A percentile compares a stretch with the other conserved stretches of the same genome.
phyloP scores from a whole-genome alignment of 2,888 invertebrate species.

The Pristionchus japonicus region DNA sequence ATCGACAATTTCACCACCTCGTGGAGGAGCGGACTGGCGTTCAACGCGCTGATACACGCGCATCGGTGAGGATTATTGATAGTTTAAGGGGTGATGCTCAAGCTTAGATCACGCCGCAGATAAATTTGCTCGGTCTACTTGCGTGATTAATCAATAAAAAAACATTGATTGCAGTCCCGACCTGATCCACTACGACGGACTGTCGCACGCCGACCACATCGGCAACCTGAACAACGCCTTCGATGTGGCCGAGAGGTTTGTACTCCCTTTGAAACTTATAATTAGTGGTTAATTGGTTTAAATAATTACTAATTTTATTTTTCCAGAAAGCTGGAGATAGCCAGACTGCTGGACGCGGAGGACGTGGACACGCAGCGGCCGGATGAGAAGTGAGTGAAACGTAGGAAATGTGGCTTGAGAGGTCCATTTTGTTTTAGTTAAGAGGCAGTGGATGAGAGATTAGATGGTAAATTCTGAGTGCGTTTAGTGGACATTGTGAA shows the following conservation, averaged over 20 bases:
- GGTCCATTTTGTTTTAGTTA: slow-evolving; percentile 88
- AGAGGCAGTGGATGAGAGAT: too few species aligned
- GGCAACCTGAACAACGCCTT: slow-evolving; percentile 98
- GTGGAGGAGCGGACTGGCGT: slow-evolving; percentile 96
- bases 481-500: too few species aligned
- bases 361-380: slow-evolving; percentile 88
- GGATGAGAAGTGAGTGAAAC: slow-evolving; percentile 83
- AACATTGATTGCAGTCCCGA: slow-evolving; percentile 83
- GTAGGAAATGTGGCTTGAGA: slow-evolving; percentile 94
- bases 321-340: slow-evolving; percentile 95
- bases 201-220: slow-evolving; percentile 88
- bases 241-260: slow-evolving; percentile 90
- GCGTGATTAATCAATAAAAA: neutral
- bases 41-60: slow-evolving; percentile 97
- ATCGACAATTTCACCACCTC: slow-evolving; percentile 82
- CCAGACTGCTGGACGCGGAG: slow-evolving; percentile 91
- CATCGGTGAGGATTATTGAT: slow-evolving; percentile 79
- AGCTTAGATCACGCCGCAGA: too few species aligned
- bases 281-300: too few species aligned
- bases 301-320: too few species aligned
- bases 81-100: too few species aligned
- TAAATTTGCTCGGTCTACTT: neutral
- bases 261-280: too few species aligned
- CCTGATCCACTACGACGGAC: slow-evolving; percentile 82
- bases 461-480: too few species aligned